Evolutionary conservation across 2,888 invertebrate species (phyloP), one percentile per base, ranked within the genome.

Genomic region (Neoitamus cyanurus): DNA sequence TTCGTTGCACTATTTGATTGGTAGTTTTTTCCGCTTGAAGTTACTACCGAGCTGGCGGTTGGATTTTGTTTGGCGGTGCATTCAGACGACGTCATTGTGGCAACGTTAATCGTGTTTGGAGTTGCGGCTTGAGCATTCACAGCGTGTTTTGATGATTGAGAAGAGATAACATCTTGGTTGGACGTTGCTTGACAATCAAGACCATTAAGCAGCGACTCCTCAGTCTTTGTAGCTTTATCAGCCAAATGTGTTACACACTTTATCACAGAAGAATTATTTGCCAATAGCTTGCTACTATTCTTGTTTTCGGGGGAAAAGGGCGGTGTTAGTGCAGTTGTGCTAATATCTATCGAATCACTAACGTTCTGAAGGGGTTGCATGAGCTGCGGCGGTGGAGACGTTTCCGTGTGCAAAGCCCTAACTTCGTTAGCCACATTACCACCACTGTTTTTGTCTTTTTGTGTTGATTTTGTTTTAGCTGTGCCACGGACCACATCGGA

Each of bases 401-500:
- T 42, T 25, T 80, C 78, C 30, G 42, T 42, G 25, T 37, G 48
- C 15, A 69, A 42, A 42, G 37, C 68, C n/a, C 42, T 37, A 13
- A 13, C n/a, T 37, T 37, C 75, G 34, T 46, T 58, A 46, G 25
- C 31, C 28, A 11, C 70, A 37, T 36, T 30, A 20, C 31, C 31
- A 36, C 15, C 42, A 48, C 20, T 46, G n/a, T 48, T 25, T 86
- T 87, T 85, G 86, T 89, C 86, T 89, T 90, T 90, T 85, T 89
- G 85, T 37, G 85, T 83, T 7, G 86, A 77, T 84, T 88, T 89
- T 72, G 88, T 88, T 90, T 93, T 94, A 80, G 94, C 94, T 58
- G 94, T 94, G 84, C 95, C 95, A 88, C 95, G 95, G 75, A 96
- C 96, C 69, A 96, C 96, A 90, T 96, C 96, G 11, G 96, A 94